Base-by-base conservation (phyloP, 2,888 invertebrate species). In the Sinelater perroti region DNA sequence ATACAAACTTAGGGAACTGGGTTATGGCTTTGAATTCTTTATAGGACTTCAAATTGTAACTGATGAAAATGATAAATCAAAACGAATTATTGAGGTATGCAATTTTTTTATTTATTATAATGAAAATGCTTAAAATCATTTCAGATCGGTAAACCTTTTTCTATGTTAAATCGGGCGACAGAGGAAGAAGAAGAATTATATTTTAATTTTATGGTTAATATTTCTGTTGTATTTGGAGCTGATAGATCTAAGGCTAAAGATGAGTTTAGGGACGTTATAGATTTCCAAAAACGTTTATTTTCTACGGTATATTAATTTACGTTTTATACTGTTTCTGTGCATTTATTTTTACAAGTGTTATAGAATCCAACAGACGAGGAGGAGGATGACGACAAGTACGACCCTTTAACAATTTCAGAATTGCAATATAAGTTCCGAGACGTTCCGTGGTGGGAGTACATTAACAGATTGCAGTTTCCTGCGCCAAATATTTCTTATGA, bases 401-500 rank as follows among this genome's bases (percentile, higher is more conserved):
- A 61, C 46, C 66, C 65, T 24, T 81, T 80, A 77, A 80, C 80
- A 2, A 69, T 85, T 21, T 71, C 72, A 8, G 80, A 85, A 54
- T 70, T 86, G 28, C 79, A 82, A 62, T 71, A 74, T 46, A 75
- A 78, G 65, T 82, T 81, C 70, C 74, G 73, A 2, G 70, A 67
- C 10, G 67, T 77, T 24, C 64, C 69, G n/a, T 78, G 78, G 78
- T 63, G 65, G 17, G 65, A 72, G 42, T 75, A 72, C 56, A 68
- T 78, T 31, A 75, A 74, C 56, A 69, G 69, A 13, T 56, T 76
- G 18, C 60, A 73, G 7, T 65, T 67, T 51, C 72, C 71, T 10
- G 63, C 63, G 11, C 66, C 64, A 28, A 61, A 61, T 36, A 64
- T 78, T 17, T 66, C 63, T 46, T 67, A 70, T 40, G 72, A 76